These are phyloP conservation scores for Globicephala melas DNA, from an alignment of 2,113 vertebrate genomes.

Conservation along the genomic window DNA sequence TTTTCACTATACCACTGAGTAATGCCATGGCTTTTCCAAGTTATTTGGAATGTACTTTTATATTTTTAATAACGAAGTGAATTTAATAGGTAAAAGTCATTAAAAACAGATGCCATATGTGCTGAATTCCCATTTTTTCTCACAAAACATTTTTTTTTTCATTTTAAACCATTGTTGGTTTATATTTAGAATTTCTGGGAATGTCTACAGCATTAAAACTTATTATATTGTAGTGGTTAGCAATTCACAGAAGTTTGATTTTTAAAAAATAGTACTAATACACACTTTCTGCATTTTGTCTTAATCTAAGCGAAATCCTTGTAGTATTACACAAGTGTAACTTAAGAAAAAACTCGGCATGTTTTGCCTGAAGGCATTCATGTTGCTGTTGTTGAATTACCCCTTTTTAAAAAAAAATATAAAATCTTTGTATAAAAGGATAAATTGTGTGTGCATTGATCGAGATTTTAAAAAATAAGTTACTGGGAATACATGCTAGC, in stretches of 20 bases:
- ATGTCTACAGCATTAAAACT: background rate
- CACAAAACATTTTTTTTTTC: background rate
- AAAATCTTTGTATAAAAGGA: background rate
- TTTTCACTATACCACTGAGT: background rate
- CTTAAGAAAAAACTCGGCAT: background rate
- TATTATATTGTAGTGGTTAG: background rate
- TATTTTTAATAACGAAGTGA: background rate
- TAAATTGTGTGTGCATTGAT: background rate
- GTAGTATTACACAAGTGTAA: background rate
- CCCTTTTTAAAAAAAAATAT: background rate
- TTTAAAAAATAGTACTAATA: background rate
- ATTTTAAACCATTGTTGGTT: slow-evolving; percentile 20
- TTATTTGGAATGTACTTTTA: slow-evolving; percentile 8
- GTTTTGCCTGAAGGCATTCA: slow-evolving; percentile 23
- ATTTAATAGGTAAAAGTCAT: background rate
- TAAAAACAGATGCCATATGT: slow-evolving; percentile 8
- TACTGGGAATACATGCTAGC: background rate
- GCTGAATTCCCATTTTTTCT: slow-evolving; percentile 10
- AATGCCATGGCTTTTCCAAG: background rate
- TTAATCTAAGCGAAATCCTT: slow-evolving; percentile 28
- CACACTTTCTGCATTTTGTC: background rate
- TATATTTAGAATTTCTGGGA: slow-evolving; percentile 40
- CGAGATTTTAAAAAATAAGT: background rate
- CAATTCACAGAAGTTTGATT: background rate
- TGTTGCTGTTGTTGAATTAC: background rate